Percentiles rank a stretch among this genome's conserved stretches.
phyloP scores from a whole-genome alignment of 2,888 invertebrate genomes.

The Leptinotarsa peninsularis region DNA sequence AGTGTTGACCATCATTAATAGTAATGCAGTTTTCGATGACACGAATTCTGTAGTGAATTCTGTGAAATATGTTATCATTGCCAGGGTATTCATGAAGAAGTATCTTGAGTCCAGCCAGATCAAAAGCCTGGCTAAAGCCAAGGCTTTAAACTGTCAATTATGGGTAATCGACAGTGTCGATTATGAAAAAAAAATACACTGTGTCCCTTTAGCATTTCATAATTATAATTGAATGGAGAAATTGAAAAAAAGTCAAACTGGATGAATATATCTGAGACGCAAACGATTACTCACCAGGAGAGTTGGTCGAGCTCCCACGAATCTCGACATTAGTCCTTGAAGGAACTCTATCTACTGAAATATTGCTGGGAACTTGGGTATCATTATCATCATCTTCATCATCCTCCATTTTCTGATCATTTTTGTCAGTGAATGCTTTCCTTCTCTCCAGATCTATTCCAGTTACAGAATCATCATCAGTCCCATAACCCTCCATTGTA shows the following conservation, averaged over 20 bases:
- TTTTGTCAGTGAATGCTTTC: slow-evolving; percentile 35
- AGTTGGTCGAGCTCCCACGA: slow-evolving; percentile 29
- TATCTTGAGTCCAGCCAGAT: too few species aligned
- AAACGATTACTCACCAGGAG: slow-evolving; percentile 31
- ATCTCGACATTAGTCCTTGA: slow-evolving; percentile 35
- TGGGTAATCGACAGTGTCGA: too few species aligned
- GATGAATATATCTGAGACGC: neutral
- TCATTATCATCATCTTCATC: slow-evolving; percentile 53
- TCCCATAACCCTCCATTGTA: slow-evolving; percentile 58
- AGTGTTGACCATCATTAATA: too few species aligned
- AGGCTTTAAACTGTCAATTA: too few species aligned
- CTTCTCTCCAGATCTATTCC: slow-evolving; percentile 40
- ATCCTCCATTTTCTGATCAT: slow-evolving; percentile 41
- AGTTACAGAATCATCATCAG: slow-evolving; percentile 55
- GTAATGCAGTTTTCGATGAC: too few species aligned
- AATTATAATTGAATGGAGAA: neutral
- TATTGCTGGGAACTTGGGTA: slow-evolving; percentile 50
- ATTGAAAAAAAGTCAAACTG: neutral
- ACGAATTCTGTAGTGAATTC: too few species aligned
- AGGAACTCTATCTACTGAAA: slow-evolving; percentile 40
- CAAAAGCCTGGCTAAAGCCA: too few species aligned
- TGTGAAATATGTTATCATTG: too few species aligned
- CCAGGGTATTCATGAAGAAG: too few species aligned
- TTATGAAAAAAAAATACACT: too few species aligned
- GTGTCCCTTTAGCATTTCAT: neutral